Base-by-base conservation (phyloP, 2,888 invertebrate species). In the Sminthurides aquaticus region DNA sequence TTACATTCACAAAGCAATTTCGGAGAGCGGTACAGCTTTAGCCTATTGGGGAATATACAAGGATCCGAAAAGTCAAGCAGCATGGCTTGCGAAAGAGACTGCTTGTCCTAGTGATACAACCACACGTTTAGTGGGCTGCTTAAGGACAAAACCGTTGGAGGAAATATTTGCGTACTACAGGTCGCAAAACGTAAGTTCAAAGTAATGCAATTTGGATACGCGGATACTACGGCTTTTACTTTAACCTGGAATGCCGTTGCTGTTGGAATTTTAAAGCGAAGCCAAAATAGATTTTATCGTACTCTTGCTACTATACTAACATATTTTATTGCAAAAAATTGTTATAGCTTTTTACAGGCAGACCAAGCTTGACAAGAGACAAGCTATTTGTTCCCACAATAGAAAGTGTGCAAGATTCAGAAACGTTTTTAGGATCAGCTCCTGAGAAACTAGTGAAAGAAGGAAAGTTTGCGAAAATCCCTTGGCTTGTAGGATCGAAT, bases 321-420 rank as follows among this genome's bases (percentile, higher is more conserved):
- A n/a, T n/a, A n/a, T n/a, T n/a, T n/a, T n/a, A n/a, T n/a, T n/a
- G n/a, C n/a, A n/a, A n/a, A n/a, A n/a, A n/a, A n/a, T n/a, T n/a
- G n/a, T n/a, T n/a, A 34, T 15, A 34, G 43, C 5, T 34, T 11
- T 11, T 34, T 34, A 34, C 43, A 34, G 43, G 43, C 8, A 34
- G 15, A 34, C 43, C 43, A 34, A 34, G 15, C 43, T 34, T 34
- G 43, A 34, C 43, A 11, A 5, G 43, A 34, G 43, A 34, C 43
- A 29, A 27, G 24, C 1, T 57, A 1, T 57, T 57, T 57, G 57
- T 57, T 1, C 57, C 57, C 1, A 57, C 57, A 5, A 28, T 57
- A 3, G 57, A 57, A 57, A 28, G 27, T 3, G 29, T 57, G 18
- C 3, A 28, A 15, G 57, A 57, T 20, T 3, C 3, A 1, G 34